A percentile compares a stretch with the other conserved stretches of the same genome.
Evolutionary conservation across 2,888 invertebrate species (phyloP).

Genomic region (Drosophila lutescens): DNA sequence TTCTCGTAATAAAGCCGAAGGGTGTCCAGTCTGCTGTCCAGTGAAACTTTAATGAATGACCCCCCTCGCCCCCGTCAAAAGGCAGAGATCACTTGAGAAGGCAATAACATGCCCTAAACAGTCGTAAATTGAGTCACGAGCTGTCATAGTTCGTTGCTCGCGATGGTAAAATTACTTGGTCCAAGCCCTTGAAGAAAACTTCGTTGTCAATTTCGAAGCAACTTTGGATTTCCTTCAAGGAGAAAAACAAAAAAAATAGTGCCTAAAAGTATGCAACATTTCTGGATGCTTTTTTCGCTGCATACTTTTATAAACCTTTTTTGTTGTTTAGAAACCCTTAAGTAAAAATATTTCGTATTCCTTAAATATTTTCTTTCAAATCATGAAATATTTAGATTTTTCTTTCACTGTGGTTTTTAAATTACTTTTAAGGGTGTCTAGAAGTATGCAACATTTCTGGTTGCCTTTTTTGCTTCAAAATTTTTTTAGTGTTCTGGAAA

Average conservation of each 20-base stretch:
- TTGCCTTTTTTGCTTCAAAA: too few species aligned
- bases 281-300: too few species aligned
- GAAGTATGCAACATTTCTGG: too few species aligned
- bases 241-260: background rate
- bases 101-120: constrained; percentile 17
- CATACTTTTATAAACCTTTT: too few species aligned
- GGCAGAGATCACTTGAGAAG: constrained; percentile 21
- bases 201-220: background rate
- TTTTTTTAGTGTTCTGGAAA: too few species aligned
- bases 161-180: background rate
- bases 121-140: constrained; percentile 12
- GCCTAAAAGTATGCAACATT: too few species aligned
- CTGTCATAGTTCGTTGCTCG: background rate
- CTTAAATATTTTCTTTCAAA: too few species aligned
- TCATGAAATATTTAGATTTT: too few species aligned
- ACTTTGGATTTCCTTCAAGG: background rate
- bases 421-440: too few species aligned
- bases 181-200: background rate
- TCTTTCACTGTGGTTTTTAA: too few species aligned
- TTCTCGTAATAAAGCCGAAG: constrained; percentile 33
- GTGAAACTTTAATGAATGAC: constrained; percentile 38
- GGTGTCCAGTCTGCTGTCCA: background rate
- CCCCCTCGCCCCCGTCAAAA: constrained; percentile 16
- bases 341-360: too few species aligned
- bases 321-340: too few species aligned